Percentiles rank a stretch among this genome's conserved stretches.
phyloP scores from a whole-genome alignment of 1,140 invertebrate species.

The Matsumurasca onukii region DNA sequence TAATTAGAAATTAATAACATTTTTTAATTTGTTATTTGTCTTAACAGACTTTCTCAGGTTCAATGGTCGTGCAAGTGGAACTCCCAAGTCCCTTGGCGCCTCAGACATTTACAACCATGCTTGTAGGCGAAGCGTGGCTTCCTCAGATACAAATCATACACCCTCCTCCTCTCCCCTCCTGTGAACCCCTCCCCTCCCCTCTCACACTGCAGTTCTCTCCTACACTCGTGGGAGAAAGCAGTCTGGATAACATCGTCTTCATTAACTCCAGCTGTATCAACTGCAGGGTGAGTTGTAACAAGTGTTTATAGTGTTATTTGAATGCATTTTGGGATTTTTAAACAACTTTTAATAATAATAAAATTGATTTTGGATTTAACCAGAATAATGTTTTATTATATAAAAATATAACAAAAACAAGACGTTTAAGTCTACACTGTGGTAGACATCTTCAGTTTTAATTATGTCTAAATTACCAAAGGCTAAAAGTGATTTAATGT shows the following conservation, averaged over 20 bases:
- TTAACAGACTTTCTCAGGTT: not conserved
- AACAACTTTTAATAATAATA: too few species aligned
- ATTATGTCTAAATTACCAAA: too few species aligned
- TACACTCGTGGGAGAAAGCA: not conserved
- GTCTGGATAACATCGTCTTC: not conserved
- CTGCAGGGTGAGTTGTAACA: not conserved
- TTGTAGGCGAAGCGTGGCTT: not conserved
- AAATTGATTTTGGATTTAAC: too few species aligned
- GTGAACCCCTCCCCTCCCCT: not conserved
- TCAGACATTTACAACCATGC: not conserved
- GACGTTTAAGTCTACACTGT: too few species aligned
- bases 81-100: not conserved
- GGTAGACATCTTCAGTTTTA: too few species aligned
- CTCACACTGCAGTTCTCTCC: not conserved
- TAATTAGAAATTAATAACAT: too few species aligned
- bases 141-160: not conserved
- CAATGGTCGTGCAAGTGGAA: not conserved
- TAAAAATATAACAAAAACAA: too few species aligned
- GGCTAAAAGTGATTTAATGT: too few species aligned
- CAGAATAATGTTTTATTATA: too few species aligned
- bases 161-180: not conserved
- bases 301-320: too few species aligned
- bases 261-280: slow-evolving; percentile 9
- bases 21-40: too few species aligned
- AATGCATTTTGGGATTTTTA: too few species aligned